Base-by-base conservation (phyloP, 2,888 invertebrate genomes). In the Tinea pellionella region DNA sequence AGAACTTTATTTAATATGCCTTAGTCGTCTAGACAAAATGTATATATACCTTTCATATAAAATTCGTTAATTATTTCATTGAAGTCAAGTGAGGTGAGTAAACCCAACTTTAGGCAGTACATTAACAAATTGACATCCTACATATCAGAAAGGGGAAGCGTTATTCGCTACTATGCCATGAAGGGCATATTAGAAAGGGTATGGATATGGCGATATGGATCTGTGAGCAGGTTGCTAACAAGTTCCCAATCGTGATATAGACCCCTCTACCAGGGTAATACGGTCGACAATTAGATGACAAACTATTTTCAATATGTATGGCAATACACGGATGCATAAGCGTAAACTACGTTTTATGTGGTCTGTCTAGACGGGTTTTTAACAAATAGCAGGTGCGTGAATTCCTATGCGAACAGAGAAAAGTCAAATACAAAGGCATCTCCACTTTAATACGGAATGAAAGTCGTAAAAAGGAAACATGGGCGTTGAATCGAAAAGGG, bases 291-390 rank as follows among this genome's bases (percentile, higher is more conserved):
- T 70, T 63, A 68, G 65, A 68, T 67, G 67, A 63, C 63, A 18
- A 37, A 15, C 58, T n/a, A 19, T 42, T 59, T 42, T 19, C 43
- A 59, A 18, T 43, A 24, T 9, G 37, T 12, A 37, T 37, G 9
- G 65, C 69, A 68, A 63, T 65, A 70, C 68, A 47, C 13, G 47
- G 47, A 47, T 47, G n/a, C 47, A 71, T 68, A 69, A 65, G 65
- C 64, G 69, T 67, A 67, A 65, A 64, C 64, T 65, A 63, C 59
- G 30, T 59, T 67, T 66, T 68, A 72, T 69, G 69, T 65, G 68
- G 67, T 67, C 65, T 63, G 82, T 82, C 81, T 84, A 84, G 84
- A 84, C 82, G 63, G 66, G 76, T 81, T 80, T 83, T 82, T 80
- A 66, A 69, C 63, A 12, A 13, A 47, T 63, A 69, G 70, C 76